Evolutionary conservation across 2,888 invertebrate genomes (phyloP), one percentile per base, ranked within the genome.

Genomic region (Lasioglossum figueresi): DNA sequence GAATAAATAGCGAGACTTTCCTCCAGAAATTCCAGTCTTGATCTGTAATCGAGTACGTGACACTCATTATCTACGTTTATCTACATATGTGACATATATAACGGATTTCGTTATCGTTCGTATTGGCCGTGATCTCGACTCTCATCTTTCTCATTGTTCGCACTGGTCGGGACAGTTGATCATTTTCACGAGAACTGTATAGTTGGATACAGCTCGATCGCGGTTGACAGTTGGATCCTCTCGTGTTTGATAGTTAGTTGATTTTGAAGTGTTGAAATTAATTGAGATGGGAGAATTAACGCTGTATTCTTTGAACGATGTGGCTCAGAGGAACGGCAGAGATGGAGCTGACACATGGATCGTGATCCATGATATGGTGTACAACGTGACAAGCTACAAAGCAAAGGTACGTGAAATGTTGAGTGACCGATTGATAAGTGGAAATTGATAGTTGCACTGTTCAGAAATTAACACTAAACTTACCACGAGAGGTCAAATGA

Each of bases 301-400:
- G 14, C 52, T 52, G 0, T 90, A 86, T 23, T 77, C 84, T 8
- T 70, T 95, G 43, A 96, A 96, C 12, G 97, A 97, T 89, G 96
- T 97, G 79, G 95, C 96, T 3, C 91, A 94, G 63, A 95, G 96
- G 76, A 96, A 96, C 92, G 97, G 97, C 0, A 95, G 95, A 88
- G 95, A 96, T 59, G 96, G 95, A 5, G 92, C 95, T 0, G 95
- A 95, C 0, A 93, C 95, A 0, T 97, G 97, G 97, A 93, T 97
- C 72, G 95, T 97, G 43, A 95, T 97, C 89, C 96, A 96, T 91
- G 96, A 97, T 91, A 93, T 91, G 40, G 96, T 98, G 5, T 97
- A 97, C 92, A 97, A 98, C 94, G 96, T 97, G 88, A 97, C 97
- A 3, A 95, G 95, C 14, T 97, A 97, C 92, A 87, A 96, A 0